Evolutionary conservation across 2,888 invertebrate genomes (phyloP), one percentile per base, ranked within the genome.

Genomic region (Scaptodrosophila latifasciaeformis): DNA sequence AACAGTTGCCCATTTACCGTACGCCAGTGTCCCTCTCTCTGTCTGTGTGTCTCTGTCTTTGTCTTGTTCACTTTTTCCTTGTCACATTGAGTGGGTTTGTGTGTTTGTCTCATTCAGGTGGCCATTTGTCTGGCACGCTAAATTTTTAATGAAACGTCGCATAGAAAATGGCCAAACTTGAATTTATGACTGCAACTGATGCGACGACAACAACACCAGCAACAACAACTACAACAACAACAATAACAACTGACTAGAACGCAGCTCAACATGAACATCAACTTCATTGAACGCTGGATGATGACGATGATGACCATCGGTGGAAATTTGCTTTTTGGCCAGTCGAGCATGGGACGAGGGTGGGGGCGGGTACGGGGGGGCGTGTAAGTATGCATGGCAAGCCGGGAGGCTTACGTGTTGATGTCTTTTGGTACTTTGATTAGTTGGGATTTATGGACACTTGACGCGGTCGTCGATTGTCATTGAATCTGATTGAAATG

Each of bases 101-200:
- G n/a, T n/a, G n/a, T n/a, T n/a, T n/a, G n/a, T n/a, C n/a, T 24
- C 24, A 24, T 24, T 24, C 24, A 62, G 62, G 40, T 52, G 55
- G 49, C 39, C 42, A 24, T 48, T 31, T 15, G 39, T n/a, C 18
- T 10, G 2, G 19, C 10, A 2, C 18, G 62, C 50, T 67, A 54
- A 49, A 67, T 63, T 54, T 65, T 67, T 65, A 62, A 67, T 67
- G 55, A 56, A 65, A 69, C 46, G 55, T 55, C 66, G 54, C 59
- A 62, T 51, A 65, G 58, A 39, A 54, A 62, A 52, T 47, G 58
- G 53, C 42, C 39, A 58, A 65, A 62, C 50, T 62, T 67, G 51
- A 69, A 58, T 66, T 68, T 66, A 62, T 69, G 62, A 58, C 4
- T 24, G 24, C 24, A 24, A 24, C 24, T 3, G n/a, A n/a, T n/a